Evolutionary conservation across 1,140 invertebrate species (phyloP).

Genomic region (Tetranychus cinnabarinus): DNA sequence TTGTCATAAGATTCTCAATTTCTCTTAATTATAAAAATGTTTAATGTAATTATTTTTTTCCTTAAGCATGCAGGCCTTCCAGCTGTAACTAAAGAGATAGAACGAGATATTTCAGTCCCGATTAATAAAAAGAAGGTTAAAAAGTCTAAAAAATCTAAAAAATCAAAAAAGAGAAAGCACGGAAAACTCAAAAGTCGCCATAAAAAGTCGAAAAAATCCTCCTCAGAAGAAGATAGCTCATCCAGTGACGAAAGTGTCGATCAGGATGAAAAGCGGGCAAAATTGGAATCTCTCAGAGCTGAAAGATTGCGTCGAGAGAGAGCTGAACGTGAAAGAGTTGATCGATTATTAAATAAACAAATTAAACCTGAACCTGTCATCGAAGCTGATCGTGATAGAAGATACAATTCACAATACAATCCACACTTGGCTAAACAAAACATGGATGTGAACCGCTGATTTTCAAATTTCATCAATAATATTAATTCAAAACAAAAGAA

Average conservation of each 20-base stretch:
- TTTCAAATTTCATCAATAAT: too few species aligned
- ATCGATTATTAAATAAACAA: slow-evolving; percentile 37
- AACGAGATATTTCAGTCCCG: not conserved
- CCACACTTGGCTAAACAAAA: slow-evolving; percentile 36
- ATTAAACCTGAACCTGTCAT: slow-evolving; percentile 25
- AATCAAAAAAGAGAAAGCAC: slow-evolving; percentile 17
- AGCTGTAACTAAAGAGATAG: not conserved
- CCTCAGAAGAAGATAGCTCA: not conserved
- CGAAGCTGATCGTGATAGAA: slow-evolving; percentile 27
- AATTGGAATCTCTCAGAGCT: slow-evolving; percentile 46
- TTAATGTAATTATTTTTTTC: too few species aligned
- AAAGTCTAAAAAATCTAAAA: slow-evolving; percentile 15
- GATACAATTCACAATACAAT: slow-evolving; percentile 82
- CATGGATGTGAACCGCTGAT: too few species aligned
- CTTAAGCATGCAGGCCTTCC: too few species aligned
- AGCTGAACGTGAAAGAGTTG: slow-evolving; percentile 41
- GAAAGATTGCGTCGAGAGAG: slow-evolving; percentile 53
- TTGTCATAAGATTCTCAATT: too few species aligned
- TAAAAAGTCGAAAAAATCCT: slow-evolving; percentile 8
- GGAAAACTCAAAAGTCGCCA: slow-evolving; percentile 20
- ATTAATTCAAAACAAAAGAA: too few species aligned
- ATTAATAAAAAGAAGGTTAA: not conserved
- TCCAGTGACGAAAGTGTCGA: slow-evolving; percentile 1
- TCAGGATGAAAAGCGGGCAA: slow-evolving; percentile 16
- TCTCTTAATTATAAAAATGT: too few species aligned